Conservation (phyloP, 2,888 invertebrate genomes). For the Diadegma fenestrale region DNA sequence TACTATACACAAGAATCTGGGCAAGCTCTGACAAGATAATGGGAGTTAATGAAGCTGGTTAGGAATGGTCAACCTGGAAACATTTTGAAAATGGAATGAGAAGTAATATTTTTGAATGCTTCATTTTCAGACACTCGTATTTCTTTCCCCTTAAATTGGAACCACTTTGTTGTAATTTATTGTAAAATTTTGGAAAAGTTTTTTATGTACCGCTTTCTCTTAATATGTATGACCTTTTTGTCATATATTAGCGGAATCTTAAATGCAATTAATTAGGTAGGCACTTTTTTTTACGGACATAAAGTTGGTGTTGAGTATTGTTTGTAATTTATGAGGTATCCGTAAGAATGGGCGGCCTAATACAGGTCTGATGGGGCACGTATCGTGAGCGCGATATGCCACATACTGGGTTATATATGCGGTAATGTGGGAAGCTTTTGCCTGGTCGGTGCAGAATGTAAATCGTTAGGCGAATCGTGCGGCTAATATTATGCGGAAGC, state of each 20-base stretch:
- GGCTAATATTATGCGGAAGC: constrained; percentile 77
- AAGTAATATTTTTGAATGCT: neutral
- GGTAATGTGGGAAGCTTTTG: constrained; percentile 60
- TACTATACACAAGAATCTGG: neutral
- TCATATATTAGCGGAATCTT: neutral
- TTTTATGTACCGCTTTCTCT: neutral
- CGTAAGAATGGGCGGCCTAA: constrained; percentile 38
- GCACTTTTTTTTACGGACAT: constrained; percentile 1
- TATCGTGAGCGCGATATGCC: constrained; percentile 57
- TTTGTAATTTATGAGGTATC: constrained; percentile 32
- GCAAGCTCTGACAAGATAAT: neutral
- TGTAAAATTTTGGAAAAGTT: neutral
- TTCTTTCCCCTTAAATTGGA: neutral
- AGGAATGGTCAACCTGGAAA: neutral
- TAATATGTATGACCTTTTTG: neutral
- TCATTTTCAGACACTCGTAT: neutral
- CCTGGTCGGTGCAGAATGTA: constrained; percentile 71
- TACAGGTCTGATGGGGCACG: constrained; percentile 50
- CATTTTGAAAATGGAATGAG: neutral
- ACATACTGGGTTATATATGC: constrained; percentile 46
- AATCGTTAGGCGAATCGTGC: constrained; percentile 75
- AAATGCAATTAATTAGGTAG: constrained; percentile 12
- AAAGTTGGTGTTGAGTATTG: constrained; percentile 26
- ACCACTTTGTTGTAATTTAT: neutral
- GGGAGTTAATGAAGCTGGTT: neutral